Conservation (phyloP, 2,888 invertebrate genomes). For the Pandemis cinnamomeana region DNA sequence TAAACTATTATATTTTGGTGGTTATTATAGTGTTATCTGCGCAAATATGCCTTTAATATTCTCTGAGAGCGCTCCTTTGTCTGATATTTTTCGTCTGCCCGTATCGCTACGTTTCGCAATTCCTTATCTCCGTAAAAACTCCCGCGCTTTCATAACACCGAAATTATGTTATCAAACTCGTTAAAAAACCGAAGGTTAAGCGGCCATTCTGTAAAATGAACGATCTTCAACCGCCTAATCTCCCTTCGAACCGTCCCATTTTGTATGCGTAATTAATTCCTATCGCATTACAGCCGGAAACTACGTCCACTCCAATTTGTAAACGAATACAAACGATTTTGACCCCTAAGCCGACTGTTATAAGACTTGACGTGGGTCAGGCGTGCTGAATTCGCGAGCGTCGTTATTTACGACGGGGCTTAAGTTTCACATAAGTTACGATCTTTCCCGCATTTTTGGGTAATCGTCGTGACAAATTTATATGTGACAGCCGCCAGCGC, state of each 20-base stretch:
- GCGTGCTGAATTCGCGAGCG: conserved; percentile 30
- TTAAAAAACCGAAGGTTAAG: conserved; percentile 18
- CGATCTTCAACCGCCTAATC: conserved; percentile 28
- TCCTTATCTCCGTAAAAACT: conserved; percentile 1
- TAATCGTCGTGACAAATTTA: conserved; percentile 66
- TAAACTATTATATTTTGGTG: no score
- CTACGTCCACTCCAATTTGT: conserved; percentile 45
- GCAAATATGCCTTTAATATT: no score
- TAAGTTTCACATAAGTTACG: conserved; percentile 60
- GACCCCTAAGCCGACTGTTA: conserved; percentile 46
- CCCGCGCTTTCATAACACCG: not conserved
- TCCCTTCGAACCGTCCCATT: conserved; percentile 51
- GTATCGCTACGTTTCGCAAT: not conserved
- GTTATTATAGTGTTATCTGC: no score
- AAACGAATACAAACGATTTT: conserved; percentile 46
- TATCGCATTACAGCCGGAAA: conserved; percentile 56
- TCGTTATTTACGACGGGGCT: conserved; percentile 57
- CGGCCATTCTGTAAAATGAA: not conserved
- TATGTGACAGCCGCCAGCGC: conserved; percentile 60
- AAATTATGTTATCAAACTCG: not conserved
- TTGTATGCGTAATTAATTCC: conserved; percentile 71
- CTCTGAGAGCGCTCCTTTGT: not conserved
- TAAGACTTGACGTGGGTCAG: conserved; percentile 46
- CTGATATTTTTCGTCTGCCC: not conserved
- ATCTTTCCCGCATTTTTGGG: conserved; percentile 57